phyloP scores from a whole-genome alignment of 2,888 invertebrate species.

The Graphium colonna region DNA sequence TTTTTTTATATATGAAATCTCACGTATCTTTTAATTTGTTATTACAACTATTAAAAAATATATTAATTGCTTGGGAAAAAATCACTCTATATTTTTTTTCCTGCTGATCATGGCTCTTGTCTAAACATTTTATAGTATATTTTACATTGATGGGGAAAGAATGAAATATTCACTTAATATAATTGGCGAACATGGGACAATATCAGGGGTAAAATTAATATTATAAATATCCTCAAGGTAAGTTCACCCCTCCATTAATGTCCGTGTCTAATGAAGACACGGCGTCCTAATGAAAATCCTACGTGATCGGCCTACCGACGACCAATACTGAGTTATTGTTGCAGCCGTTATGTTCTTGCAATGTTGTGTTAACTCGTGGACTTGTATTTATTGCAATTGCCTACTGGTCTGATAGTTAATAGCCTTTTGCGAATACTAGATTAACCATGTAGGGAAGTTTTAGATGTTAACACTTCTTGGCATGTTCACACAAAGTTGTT shows the following conservation, averaged over 20 bases:
- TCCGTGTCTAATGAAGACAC: conserved; percentile 20
- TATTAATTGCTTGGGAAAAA: too few relatives aligned
- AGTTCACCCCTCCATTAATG: conserved; percentile 3
- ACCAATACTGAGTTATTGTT: conserved; percentile 3
- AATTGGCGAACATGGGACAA: background rate
- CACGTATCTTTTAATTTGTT: background rate
- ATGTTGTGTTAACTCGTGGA: conserved; percentile 2
- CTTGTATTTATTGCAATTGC: conserved; percentile 3
- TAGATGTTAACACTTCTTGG: background rate
- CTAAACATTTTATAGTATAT: too few relatives aligned
- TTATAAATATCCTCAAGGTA: conserved; percentile 8
- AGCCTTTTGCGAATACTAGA: conserved; percentile 1
- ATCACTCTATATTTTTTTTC: too few relatives aligned
- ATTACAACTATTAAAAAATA: background rate
- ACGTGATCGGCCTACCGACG: conserved; percentile 20
- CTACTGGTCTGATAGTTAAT: conserved; percentile 7
- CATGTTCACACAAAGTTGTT: background rate
- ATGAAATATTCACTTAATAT: too few relatives aligned
- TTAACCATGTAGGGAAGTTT: background rate
- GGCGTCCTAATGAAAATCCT: conserved; percentile 25
- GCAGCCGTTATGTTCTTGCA: conserved; percentile 1
- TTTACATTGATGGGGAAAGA: too few relatives aligned
- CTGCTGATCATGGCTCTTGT: too few relatives aligned
- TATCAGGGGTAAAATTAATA: background rate
- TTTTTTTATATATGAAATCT: background rate